Percentiles rank a stretch among this genome's conserved stretches.
Evolutionary conservation across 2,888 invertebrate species (phyloP).

Genomic region (Thecocarcelia acutangulata): DNA sequence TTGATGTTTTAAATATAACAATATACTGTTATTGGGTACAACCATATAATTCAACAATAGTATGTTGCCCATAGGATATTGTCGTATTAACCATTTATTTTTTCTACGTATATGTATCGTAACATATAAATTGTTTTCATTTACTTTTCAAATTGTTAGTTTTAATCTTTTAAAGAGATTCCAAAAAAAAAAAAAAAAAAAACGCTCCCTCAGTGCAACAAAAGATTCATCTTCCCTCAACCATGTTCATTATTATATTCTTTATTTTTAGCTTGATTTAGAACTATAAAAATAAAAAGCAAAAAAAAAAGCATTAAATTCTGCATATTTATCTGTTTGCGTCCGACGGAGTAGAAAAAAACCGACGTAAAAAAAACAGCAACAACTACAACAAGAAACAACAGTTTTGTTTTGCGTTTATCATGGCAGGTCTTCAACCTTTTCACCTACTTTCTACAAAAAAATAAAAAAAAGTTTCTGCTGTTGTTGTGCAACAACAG

Average conservation of each 20-base stretch:
- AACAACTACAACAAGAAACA: slow-evolving; percentile 48
- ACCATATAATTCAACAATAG: no score
- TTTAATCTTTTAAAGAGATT: background rate
- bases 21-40: no score
- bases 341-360: slow-evolving; percentile 50
- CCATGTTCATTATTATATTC: slow-evolving; percentile 45
- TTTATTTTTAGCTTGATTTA: slow-evolving; percentile 50
- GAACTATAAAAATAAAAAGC: slow-evolving; percentile 28
- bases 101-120: no score
- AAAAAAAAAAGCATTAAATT: background rate
- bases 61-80: no score
- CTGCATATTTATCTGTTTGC: slow-evolving; percentile 58
- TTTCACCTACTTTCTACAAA: slow-evolving; percentile 78
- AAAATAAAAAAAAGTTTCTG: slow-evolving; percentile 17
- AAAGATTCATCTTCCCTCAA: slow-evolving; percentile 2
- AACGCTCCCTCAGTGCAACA: background rate
- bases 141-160: slow-evolving; percentile 2
- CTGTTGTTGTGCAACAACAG: slow-evolving; percentile 31
- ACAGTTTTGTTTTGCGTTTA: slow-evolving; percentile 66
- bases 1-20: no score
- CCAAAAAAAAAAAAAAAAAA: no score
- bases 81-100: no score
- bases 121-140: no score
- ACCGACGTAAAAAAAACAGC: slow-evolving; percentile 37
- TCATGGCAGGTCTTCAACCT: slow-evolving; percentile 75